Evolutionary conservation across 2,888 invertebrate genomes (phyloP).

Genomic region (Pyrochroa serraticornis): DNA sequence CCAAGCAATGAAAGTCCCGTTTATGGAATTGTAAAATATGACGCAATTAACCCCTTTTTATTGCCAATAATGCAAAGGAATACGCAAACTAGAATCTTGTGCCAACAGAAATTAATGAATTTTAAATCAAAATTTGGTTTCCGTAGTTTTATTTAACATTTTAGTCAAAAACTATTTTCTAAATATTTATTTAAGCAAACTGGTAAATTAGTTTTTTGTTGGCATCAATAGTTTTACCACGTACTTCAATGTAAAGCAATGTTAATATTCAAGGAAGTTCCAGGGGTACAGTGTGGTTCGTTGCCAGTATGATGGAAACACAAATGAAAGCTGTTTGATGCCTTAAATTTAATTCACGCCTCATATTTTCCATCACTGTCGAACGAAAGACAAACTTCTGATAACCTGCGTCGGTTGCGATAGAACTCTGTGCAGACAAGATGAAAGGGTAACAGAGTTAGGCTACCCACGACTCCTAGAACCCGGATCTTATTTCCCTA

Average conservation of each 20-base stretch:
- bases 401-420: background rate
- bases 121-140: too few relatives aligned
- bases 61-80: too few relatives aligned
- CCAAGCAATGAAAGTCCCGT: background rate
- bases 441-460: slow-evolving; percentile 40
- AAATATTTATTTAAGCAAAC: too few relatives aligned
- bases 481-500: slow-evolving; percentile 39
- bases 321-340: slow-evolving; percentile 32
- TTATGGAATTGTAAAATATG: slow-evolving; percentile 3
- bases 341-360: slow-evolving; percentile 36
- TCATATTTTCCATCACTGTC: slow-evolving; percentile 29
- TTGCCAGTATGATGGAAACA: slow-evolving; percentile 23
- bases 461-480: slow-evolving; percentile 30
- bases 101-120: too few relatives aligned
- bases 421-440: slow-evolving; percentile 27
- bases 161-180: too few relatives aligned
- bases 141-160: too few relatives aligned
- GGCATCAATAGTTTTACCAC: too few relatives aligned
- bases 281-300: slow-evolving; percentile 11
- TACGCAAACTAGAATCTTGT: too few relatives aligned
- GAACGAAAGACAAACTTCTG: slow-evolving; percentile 8
- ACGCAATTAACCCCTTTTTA: too few relatives aligned
- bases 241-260: too few relatives aligned
- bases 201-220: too few relatives aligned
- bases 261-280: background rate